Base-by-base conservation (phyloP, 2,888 invertebrate genomes). In the Rotaria magnacalcarata region DNA sequence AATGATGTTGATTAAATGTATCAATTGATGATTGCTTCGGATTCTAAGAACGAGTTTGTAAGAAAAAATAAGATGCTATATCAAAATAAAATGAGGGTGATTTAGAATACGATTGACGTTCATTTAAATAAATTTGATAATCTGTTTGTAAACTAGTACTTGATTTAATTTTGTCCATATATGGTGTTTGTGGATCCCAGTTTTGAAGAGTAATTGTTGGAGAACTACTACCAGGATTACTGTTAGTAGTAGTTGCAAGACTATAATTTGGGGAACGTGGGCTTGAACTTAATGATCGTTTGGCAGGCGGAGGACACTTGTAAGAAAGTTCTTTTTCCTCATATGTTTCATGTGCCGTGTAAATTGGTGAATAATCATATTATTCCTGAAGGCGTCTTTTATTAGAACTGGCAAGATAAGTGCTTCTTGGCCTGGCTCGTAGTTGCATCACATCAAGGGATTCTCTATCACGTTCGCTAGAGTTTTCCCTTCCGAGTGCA, bases 11-110 rank as follows among this genome's bases (percentile, higher is more conserved):
- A 67, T 67, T 67, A 34, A 67, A 27, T 34, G 34, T 67, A 67
- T 67, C 67, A 11, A 67, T 34, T 67, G 34, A 67, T 34, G 67
- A 56, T 56, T 14, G 21, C 24, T 56, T 14, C 24, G 56, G 8
- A 14, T 21, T 21, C 5, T 5, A 56, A 56, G 56, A 56, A 56
- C 21, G 56, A 56, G 56, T 8, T 56, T 56, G 56, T 19, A 19
- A 24, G 56, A 56, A 21, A 56, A 67, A 67, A 34, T 67, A 67
- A 10, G 67, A 67, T 16, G 67, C 27, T 0, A 67, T 41, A 67
- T 67, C 67, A 67, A 67, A 67, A 67, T 67, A 67, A 67, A 67
- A 67, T 67, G 67, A 67, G 27, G 67, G 67, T 67, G 67, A 67
- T 67, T 67, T 27, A 1, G 34, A 41, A 67, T 27, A 67, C 34